Evolutionary conservation across 2,797 vertebrate genomes (phyloP), one percentile per base, ranked within the genome.

Genomic region (Argya squamiceps): DNA sequence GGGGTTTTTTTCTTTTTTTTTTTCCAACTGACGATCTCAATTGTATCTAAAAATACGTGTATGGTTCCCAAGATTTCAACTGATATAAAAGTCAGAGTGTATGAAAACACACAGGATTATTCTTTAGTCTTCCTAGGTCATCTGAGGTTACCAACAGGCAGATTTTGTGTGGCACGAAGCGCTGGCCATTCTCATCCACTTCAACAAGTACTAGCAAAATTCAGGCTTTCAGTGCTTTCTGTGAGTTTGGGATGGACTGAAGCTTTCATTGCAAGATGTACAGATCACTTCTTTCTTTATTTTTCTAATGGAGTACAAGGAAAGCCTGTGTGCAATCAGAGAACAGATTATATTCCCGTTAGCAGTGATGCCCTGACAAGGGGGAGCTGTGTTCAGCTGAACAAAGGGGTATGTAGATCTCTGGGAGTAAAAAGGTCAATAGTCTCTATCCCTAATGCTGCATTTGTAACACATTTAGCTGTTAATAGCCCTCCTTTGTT

Each of bases 381-480:
- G 88, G 91, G 62, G 47, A 84, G 74, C 62, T 79, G 89, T 95
- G 87, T 92, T 95, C 67, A 70, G 82, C 79, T 86, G 91, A 96
- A 96, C 95, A 97, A 96, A 96, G 89, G 89, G 59, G 36, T 78
- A 16, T 88, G 93, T 79, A 97, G 96, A 95, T 94, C 88, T 73
- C 80, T 86, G 2, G 5, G 76, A 96, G 85, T 90, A 86, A 92
- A 94, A 88, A 95, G 96, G 92, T 97, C 96, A 96, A 43, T 93
- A 82, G 89, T 96, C 80, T 94, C 95, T 97, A 95, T 93, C 96
- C 96, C 96, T 97, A 96, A 96, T 63, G 83, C 89, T 95, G 93
- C 89, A 77, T 96, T 95, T 95, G 88, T 95, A 92, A 92, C 86
- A 88, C 89, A 82, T 95, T 96, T 94, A 96, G 96, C 92, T 95